phyloP scores from a whole-genome alignment of 2,888 invertebrate species.

The Psylliodes chrysocephalus region DNA sequence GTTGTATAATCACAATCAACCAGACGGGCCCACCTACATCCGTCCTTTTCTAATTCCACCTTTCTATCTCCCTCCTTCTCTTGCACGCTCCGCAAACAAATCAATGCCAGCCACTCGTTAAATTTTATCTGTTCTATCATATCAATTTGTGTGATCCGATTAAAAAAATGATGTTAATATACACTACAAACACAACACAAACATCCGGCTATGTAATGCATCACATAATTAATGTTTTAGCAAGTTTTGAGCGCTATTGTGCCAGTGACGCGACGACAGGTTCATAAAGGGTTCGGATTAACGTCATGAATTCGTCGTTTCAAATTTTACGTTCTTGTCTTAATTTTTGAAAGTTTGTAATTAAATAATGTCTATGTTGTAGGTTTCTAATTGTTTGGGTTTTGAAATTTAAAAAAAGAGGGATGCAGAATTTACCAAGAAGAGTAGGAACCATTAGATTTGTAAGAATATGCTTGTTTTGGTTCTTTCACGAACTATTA shows the following conservation, averaged over 20 bases:
- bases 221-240: constrained; percentile 32
- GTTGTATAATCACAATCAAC: background rate
- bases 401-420: too few species aligned
- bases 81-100: background rate
- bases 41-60: background rate
- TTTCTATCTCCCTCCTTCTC: background rate
- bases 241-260: background rate
- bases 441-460: too few species aligned
- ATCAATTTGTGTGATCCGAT: constrained; percentile 20
- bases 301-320: too few species aligned
- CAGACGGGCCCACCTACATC: background rate
- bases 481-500: too few species aligned
- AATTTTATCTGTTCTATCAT: constrained; percentile 10
- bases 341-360: too few species aligned
- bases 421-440: too few species aligned
- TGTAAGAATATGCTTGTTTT: too few species aligned
- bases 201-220: constrained; percentile 33
- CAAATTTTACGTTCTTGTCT: too few species aligned
- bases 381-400: too few species aligned
- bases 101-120: background rate
- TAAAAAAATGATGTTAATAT: constrained; percentile 25
- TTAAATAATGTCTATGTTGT: too few species aligned
- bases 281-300: too few species aligned
- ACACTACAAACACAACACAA: constrained; percentile 20
- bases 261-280: background rate